Evolutionary conservation across 2,113 vertebrate species (phyloP).

Genomic region (Pimephales promelas): DNA sequence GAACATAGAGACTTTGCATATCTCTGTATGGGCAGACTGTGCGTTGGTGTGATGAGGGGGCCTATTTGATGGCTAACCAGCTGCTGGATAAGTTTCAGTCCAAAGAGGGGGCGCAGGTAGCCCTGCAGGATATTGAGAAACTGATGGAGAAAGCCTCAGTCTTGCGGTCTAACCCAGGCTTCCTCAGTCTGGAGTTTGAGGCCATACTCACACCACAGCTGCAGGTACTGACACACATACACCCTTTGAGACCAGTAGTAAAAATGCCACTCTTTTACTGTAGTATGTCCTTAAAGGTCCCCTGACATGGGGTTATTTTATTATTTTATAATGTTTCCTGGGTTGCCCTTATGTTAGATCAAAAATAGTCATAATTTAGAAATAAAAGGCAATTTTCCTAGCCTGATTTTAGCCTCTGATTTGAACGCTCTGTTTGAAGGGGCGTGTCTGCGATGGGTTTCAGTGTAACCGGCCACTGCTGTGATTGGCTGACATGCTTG

Average conservation of each 20-base stretch:
- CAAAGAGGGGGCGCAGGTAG: constrained; percentile 86
- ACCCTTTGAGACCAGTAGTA: background rate
- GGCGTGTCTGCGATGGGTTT: too few relatives aligned
- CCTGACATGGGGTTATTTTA: too few relatives aligned
- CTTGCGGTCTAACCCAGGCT: constrained; percentile 77
- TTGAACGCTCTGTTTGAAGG: too few relatives aligned
- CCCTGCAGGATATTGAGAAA: constrained; percentile 82
- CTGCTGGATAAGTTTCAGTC: constrained; percentile 90
- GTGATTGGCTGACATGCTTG: too few relatives aligned
- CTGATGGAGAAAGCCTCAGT: constrained; percentile 84
- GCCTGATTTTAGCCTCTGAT: too few relatives aligned
- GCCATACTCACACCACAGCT: constrained; percentile 69
- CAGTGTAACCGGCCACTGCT: too few relatives aligned
- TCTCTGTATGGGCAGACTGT: constrained; percentile 75
- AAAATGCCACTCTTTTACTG: background rate
- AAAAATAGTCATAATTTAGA: too few relatives aligned
- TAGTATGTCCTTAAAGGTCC: background rate
- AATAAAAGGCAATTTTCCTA: too few relatives aligned
- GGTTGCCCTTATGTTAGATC: too few relatives aligned
- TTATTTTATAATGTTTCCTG: too few relatives aligned
- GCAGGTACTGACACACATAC: constrained; percentile 2
- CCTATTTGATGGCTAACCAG: constrained; percentile 91
- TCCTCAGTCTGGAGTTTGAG: constrained; percentile 84
- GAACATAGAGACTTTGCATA: background rate
- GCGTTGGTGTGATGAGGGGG: constrained; percentile 90